A percentile compares a stretch with the other conserved stretches of the same genome.
Conservation (phyloP, 2,888 invertebrate species). For the Malthinus seriepunctatus region DNA sequence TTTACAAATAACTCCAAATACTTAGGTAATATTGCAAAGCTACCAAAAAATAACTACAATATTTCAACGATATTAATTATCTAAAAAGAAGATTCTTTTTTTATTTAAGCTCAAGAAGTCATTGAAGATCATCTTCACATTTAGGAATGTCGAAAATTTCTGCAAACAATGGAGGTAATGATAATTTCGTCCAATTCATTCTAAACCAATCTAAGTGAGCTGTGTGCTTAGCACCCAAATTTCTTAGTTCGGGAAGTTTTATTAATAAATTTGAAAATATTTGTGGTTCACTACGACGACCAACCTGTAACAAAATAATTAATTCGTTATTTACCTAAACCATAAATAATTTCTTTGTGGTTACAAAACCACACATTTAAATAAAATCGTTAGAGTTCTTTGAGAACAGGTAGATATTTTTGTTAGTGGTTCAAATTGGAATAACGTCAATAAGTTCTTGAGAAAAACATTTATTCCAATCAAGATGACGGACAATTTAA, state of each 20-base stretch:
- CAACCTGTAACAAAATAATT: constrained; percentile 52
- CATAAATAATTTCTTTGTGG: neutral
- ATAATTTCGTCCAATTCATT: constrained; percentile 80
- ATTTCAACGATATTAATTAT: constrained; percentile 11
- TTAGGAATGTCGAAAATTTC: constrained; percentile 97
- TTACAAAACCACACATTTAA: too few species aligned
- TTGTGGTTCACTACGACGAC: constrained; percentile 63
- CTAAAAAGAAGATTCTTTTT: constrained; percentile 3
- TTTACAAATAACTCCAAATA: constrained; percentile 16
- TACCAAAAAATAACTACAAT: constrained; percentile 18
- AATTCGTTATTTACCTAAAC: neutral
- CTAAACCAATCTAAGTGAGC: constrained; percentile 90
- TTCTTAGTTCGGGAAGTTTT: constrained; percentile 76
- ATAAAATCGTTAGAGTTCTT: too few species aligned
- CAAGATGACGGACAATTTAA: too few species aligned
- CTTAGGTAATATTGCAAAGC: constrained; percentile 30
- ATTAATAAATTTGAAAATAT: constrained; percentile 61
- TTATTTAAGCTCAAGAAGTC: constrained; percentile 33
- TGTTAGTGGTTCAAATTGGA: neutral
- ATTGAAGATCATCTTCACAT: constrained; percentile 69
- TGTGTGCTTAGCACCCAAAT: constrained; percentile 81
- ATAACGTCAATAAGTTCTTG: too few species aligned
- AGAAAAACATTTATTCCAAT: too few species aligned
- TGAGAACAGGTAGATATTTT: neutral
- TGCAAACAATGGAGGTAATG: constrained; percentile 90